Base-by-base conservation (phyloP, 2,113 vertebrate genomes). In the Seriola aureovittata region DNA sequence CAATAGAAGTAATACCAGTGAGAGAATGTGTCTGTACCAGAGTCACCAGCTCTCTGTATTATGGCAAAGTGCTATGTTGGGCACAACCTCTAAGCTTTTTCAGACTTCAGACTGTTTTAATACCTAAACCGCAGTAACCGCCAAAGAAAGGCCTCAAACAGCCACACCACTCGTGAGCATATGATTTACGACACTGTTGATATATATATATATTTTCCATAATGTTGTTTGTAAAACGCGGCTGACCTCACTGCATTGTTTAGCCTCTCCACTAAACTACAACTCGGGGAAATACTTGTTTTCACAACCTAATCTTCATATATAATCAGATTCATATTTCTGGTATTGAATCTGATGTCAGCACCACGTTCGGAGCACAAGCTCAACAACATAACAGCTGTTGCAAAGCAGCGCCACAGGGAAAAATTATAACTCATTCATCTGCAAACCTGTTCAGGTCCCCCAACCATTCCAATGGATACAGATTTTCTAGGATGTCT, bases 211-310 rank as follows among this genome's bases (percentile, higher is more conserved):
- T 19, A 75, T 32, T 58, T 46, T 11, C 13, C 13, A 36, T 16
- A n/a, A 5, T 38, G 7, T 19, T 29, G 14, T 59, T 71, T 21
- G 52, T 62, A 75, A 50, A 72, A 74, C 3, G 36, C 11, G 44
- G 65, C 54, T 57, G 62, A 55, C 48, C 38, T 29, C 29, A 29
- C 29, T 72, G 34, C 25, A 60, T 70, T 19, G 63, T 68, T 68
- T 46, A 87, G n/a, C n/a, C 29, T 29, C 55, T 55, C n/a, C 0
- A 4, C n/a, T 14, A 17, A 10, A 14, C 36, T 59, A 46, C 16
- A 32, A 32, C 54, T 17, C 4, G 44, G 36, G 52, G 2, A 58
- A 71, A 25, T 42, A 25, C 8, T 16, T 42, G 9, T 19, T 71
- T 29, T 17, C 55, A 55, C 38, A 44, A 29, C 38, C 10, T 36